phyloP scores from a whole-genome alignment of 1,140 invertebrate species.

The Phenacoccus solenopsis region DNA sequence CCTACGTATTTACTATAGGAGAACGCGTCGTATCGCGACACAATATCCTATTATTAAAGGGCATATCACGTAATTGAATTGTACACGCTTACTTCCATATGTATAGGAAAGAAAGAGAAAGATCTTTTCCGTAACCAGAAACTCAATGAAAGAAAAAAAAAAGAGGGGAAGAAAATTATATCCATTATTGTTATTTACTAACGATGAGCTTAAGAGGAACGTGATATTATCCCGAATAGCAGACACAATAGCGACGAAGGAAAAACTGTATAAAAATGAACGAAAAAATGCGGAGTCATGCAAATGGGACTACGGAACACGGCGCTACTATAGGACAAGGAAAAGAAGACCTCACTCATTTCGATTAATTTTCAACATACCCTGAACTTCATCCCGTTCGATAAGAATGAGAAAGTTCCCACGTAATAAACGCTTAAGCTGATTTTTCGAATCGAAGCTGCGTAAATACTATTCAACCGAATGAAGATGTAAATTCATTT shows the following conservation, averaged over 20 bases:
- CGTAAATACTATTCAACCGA: too few species aligned
- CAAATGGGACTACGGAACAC: background rate
- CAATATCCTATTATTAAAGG: slow-evolving; percentile 13
- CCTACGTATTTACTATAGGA: background rate
- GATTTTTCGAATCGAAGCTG: too few species aligned
- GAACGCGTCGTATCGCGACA: background rate
- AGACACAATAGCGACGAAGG: background rate
- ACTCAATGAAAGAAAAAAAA: too few species aligned
- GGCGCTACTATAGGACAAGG: background rate
- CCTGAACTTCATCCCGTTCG: too few species aligned
- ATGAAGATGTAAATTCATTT: too few species aligned
- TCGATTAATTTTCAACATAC: too few species aligned
- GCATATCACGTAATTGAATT: slow-evolving; percentile 15
- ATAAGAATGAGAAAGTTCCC: too few species aligned
- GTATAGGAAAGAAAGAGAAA: too few species aligned
- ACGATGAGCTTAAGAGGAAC: slow-evolving; percentile 16
- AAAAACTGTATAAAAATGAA: background rate
- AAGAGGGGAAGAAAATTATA: slow-evolving; percentile 5
- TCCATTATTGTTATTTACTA: slow-evolving; percentile 18
- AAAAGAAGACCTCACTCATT: background rate
- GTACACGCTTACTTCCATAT: background rate
- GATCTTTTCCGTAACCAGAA: too few species aligned
- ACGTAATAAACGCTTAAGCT: too few species aligned
- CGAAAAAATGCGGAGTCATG: slow-evolving; percentile 11
- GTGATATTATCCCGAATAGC: slow-evolving; percentile 5